A percentile compares a stretch with the other conserved stretches of the same genome.
phyloP scores from a whole-genome alignment of 37 sponge, comb jelly and placozoan species.

The Chondrosia reniformis region DNA sequence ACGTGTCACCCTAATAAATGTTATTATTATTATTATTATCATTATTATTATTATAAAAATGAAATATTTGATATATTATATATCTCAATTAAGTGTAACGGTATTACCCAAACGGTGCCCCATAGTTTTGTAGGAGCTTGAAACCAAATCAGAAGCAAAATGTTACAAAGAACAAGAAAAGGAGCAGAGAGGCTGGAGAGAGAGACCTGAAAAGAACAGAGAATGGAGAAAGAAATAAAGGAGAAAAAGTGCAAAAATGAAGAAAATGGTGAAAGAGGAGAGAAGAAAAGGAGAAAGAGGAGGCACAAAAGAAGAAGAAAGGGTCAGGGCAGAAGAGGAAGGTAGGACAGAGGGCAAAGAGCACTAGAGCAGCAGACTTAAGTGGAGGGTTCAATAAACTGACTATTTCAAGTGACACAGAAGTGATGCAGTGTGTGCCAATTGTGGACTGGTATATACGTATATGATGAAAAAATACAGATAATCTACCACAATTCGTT shows the following conservation, averaged over 20 bases:
- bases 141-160: no score
- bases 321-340: neutral
- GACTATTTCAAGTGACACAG: neutral
- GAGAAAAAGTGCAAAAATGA: no score
- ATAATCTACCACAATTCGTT: constrained; percentile 17
- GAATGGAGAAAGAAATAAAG: neutral
- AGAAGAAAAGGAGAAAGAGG: neutral
- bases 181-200: no score
- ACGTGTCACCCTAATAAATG: no score
- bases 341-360: neutral
- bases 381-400: neutral
- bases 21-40: no score
- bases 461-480: constrained; percentile 21
- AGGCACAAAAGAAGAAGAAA: neutral
- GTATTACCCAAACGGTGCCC: no score
- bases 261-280: neutral
- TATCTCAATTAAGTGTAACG: no score
- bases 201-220: neutral
- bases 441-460: no score
- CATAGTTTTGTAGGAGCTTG: no score
- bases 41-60: no score
- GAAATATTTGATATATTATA: no score
- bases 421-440: neutral
- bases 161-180: no score
- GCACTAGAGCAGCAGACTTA: neutral